phyloP scores from a whole-genome alignment of 2,797 vertebrate genomes.

The Falco berigora region DNA sequence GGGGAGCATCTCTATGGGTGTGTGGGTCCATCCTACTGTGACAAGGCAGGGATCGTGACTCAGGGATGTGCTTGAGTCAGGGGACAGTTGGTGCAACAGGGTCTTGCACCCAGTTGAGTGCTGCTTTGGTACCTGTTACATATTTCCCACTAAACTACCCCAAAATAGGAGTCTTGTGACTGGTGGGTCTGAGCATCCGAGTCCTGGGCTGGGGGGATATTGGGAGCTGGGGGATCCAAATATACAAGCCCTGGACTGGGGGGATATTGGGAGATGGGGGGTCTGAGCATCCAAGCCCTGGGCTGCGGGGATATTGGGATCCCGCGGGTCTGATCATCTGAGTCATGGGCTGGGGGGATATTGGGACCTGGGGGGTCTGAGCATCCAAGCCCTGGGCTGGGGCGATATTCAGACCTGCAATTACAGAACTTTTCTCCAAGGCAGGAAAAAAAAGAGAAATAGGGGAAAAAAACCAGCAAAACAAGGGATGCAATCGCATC shows the following conservation, averaged over 20 bases:
- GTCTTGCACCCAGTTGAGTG: rapidly evolving
- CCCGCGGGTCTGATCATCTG: too few species aligned
- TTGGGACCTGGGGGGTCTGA: not conserved
- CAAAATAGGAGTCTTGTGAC: not conserved
- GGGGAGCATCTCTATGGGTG: not conserved
- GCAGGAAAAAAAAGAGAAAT: not conserved
- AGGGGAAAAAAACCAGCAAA: not conserved
- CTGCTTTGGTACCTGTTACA: rapidly evolving
- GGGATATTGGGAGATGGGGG: not conserved
- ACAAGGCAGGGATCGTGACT: too few species aligned
- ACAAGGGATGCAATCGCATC: not conserved
- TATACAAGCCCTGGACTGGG: not conserved
- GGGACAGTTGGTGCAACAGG: too few species aligned
- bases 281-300: not conserved
- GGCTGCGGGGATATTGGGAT: not conserved
- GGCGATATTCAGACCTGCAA: not conserved
- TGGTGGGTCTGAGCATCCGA: not conserved
- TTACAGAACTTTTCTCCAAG: not conserved
- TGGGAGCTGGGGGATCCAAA: not conserved
- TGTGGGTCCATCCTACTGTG: not conserved
- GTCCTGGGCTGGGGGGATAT: not conserved
- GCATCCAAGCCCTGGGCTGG: not conserved
- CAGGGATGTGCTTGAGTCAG: not conserved
- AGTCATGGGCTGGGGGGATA: not conserved
- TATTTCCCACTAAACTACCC: not conserved